These are phyloP conservation scores for Norana najaformis DNA, from an alignment of 2,888 invertebrate species.

Conservation along the genomic window DNA sequence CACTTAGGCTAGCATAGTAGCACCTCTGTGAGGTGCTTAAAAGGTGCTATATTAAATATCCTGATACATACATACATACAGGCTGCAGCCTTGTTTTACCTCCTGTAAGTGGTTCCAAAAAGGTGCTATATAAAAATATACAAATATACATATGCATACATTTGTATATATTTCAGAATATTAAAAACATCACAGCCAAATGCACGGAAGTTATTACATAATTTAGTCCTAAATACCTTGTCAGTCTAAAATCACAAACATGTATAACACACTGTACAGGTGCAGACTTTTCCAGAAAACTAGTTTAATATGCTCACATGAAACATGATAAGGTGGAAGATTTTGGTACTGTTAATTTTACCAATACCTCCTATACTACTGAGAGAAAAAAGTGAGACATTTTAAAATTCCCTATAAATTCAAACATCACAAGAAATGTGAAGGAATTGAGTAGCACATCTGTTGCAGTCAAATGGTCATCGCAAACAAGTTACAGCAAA, in stretches of 20 bases:
- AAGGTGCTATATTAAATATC: no score
- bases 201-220: not conserved
- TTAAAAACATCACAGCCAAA: slow-evolving; percentile 6
- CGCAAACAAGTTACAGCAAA: not conserved
- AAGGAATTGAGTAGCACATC: no score
- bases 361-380: not conserved
- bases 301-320: slow-evolving; percentile 4
- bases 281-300: not conserved
- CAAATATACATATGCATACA: not conserved
- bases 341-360: not conserved
- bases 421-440: no score
- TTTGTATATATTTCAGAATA: slow-evolving; percentile 13
- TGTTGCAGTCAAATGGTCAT: not conserved
- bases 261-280: not conserved
- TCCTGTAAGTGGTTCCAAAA: not conserved
- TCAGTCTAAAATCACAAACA: not conserved
- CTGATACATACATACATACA: no score
- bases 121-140: not conserved
- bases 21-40: no score
- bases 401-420: not conserved
- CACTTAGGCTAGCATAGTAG: no score
- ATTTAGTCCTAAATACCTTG: not conserved
- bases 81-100: no score
- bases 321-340: not conserved
- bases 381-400: not conserved